Evolutionary conservation across 2,797 vertebrate genomes (phyloP), one percentile per base, ranked within the genome.

Genomic region (Tragelaphus eurycerus): DNA sequence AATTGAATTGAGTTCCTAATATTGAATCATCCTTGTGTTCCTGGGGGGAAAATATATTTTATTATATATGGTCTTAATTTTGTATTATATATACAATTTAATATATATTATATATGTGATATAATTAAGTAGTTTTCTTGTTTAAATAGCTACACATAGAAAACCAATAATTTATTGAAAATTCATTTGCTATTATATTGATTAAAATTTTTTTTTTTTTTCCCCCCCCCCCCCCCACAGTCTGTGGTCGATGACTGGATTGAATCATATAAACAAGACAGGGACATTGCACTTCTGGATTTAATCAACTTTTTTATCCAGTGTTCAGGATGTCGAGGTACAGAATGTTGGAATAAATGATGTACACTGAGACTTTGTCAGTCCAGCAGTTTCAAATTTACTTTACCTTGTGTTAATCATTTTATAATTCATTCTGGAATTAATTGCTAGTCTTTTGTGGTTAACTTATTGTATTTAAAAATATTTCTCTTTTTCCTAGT

Each of bases 251-350:
- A 99, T 93, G 99, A 99, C 99, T 99, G 99, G 99, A 99, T 99
- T 96, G 99, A 99, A 99, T 99, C 99, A 48, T 99, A 99, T 98
- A 99, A 99, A 98, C 99, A 99, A 99, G 99, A 99, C 99, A 98
- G 99, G 99, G 99, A 99, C 98, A 99, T 99, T 98, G 99, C 99
- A 92, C 99, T 99, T 98, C 99, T 99, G 98, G 99, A 99, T 99
- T 99, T 99, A 98, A 99, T 99, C 98, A 99, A 99, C 98, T 99
- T 99, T 98, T 99, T 99, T 99, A 99, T 99, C 98, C 99, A 99
- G 99, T 99, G 99, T 98, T 99, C 99, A 79, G 99, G 99, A 92
- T 99, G 99, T 99, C 99, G 99, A 99, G 99, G 99, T 99, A 99
- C 98, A 98, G 96, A 98, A 97, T 6, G 25, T 97, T 98, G 94